Evolutionary conservation across 2,797 vertebrate species (phyloP).

Genomic region (Pangasius mekongensis): DNA sequence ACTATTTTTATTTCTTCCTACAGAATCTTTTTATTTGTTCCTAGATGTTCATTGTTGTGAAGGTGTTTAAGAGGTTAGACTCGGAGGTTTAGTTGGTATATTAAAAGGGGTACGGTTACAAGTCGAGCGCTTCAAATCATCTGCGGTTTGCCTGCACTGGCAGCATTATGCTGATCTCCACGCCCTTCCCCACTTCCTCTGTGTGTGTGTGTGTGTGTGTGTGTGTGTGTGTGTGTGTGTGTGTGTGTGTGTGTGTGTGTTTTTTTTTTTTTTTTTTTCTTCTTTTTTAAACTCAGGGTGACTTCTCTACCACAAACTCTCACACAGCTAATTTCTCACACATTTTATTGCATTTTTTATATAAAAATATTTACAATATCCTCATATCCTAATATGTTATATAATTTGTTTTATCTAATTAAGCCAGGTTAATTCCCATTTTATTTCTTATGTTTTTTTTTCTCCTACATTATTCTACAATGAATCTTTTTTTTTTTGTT

Average conservation of each 20-base stretch:
- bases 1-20: slow-evolving; percentile 13
- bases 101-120: slow-evolving; percentile 49
- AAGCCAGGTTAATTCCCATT: neutral
- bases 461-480: too few species aligned
- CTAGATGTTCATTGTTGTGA: slow-evolving; percentile 35
- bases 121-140: slow-evolving; percentile 45
- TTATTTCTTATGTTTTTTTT: neutral
- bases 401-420: neutral
- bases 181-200: slow-evolving; percentile 86
- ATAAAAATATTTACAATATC: neutral
- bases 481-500: neutral
- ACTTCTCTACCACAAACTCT: slow-evolving; percentile 33
- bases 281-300: slow-evolving; percentile 18
- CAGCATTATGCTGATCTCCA: slow-evolving; percentile 69
- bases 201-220: slow-evolving; percentile 45
- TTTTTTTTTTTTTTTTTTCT: neutral
- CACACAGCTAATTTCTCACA: neutral
- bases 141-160: slow-evolving; percentile 67
- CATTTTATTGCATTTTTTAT: neutral
- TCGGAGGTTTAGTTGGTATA: slow-evolving; percentile 38
- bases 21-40: slow-evolving; percentile 17
- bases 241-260: slow-evolving; percentile 38
- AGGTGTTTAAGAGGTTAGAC: slow-evolving; percentile 47
- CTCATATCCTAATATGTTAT: too few species aligned
- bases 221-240: slow-evolving; percentile 43